These are phyloP conservation scores for Scomber japonicus DNA, from an alignment of 2,113 vertebrate species.

Conservation along the genomic window DNA sequence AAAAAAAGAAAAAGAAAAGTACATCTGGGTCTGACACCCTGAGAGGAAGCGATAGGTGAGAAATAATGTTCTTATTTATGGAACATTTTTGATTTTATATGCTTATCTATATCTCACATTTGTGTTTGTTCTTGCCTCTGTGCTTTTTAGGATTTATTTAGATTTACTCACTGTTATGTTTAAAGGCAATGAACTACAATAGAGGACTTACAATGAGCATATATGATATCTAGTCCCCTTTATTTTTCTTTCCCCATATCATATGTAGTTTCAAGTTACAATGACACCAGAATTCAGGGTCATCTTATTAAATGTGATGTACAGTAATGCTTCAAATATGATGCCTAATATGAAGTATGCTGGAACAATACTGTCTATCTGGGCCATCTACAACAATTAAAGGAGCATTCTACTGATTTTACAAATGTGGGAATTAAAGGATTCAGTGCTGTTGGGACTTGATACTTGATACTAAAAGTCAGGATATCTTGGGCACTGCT, in stretches of 20 bases:
- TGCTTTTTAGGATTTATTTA: not conserved
- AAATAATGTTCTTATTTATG: not conserved
- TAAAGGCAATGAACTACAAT: not conserved
- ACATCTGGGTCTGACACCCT: constrained; percentile 57
- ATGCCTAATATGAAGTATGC: not conserved
- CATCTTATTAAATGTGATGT: too few relatives aligned
- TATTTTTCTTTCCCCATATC: too few relatives aligned
- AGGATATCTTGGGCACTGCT: too few relatives aligned
- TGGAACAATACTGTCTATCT: not conserved
- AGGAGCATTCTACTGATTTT: too few relatives aligned
- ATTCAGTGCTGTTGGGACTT: too few relatives aligned
- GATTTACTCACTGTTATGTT: not conserved
- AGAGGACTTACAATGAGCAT: not conserved
- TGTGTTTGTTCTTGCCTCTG: not conserved
- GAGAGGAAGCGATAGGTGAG: not conserved
- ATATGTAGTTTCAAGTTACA: too few relatives aligned
- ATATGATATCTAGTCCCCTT: not conserved
- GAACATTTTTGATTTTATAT: constrained; percentile 5
- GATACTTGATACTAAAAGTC: too few relatives aligned
- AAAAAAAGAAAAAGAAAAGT: constrained; percentile 9
- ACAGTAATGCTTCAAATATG: too few relatives aligned
- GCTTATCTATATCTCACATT: not conserved
- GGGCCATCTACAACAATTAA: not conserved
- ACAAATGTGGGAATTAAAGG: too few relatives aligned
- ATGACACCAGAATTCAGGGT: too few relatives aligned